phyloP scores from a whole-genome alignment of 1,140 invertebrate species.

The Pachypeltis micranthus region DNA sequence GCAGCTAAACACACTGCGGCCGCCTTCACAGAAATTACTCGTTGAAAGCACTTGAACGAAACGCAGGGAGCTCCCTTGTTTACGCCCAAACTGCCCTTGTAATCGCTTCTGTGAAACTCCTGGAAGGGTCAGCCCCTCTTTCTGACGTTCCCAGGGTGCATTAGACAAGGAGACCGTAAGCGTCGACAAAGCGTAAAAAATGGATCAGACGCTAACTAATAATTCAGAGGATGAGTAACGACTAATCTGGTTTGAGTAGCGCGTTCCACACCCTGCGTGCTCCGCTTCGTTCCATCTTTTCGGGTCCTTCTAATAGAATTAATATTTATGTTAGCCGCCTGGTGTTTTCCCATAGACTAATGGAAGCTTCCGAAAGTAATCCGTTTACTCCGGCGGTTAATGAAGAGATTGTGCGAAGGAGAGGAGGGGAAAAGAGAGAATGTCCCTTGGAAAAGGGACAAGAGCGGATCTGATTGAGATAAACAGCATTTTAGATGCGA shows the following conservation, averaged over 20 bases:
- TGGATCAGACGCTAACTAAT: constrained; percentile 2
- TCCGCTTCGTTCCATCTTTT: no score
- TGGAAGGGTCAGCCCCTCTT: neutral
- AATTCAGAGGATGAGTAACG: constrained; percentile 3
- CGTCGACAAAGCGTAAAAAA: constrained; percentile 3
- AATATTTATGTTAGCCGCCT: constrained; percentile 1
- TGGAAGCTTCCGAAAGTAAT: neutral
- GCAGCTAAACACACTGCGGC: no score
- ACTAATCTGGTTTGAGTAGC: neutral
- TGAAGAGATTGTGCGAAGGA: constrained; percentile 9
- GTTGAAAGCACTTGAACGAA: neutral
- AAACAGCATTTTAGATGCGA: constrained; percentile 4
- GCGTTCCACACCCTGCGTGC: no score
- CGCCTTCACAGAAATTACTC: neutral
- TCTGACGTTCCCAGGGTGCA: neutral
- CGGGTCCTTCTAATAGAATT: neutral
- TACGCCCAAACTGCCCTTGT: neutral
- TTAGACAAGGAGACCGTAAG: no score
- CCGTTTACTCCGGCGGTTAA: constrained; percentile 1
- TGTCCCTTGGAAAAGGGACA: neutral
- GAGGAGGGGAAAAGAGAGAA: no score
- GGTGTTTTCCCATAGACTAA: constrained; percentile 8
- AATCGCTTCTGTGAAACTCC: neutral
- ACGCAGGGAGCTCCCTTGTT: neutral
- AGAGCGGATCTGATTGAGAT: constrained; percentile 1